phyloP scores from a whole-genome alignment of 2,113 vertebrate genomes.

The mouse (Mus musculus) region DNA sequence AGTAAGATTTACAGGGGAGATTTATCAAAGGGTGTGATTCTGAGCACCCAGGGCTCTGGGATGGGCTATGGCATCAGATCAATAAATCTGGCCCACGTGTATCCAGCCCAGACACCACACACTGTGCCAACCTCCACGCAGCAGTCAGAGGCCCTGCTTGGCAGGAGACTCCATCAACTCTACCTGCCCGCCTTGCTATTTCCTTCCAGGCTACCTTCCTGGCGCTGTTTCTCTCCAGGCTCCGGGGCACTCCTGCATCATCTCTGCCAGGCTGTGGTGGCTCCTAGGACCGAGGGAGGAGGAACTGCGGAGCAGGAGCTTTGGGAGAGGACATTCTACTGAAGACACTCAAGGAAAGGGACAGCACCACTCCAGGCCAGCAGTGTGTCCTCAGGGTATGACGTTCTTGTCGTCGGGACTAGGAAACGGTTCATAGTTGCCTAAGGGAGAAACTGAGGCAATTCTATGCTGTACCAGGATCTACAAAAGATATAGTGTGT shows the following conservation, averaged over 20 bases:
- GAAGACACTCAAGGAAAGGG: neutral
- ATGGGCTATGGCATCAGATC: constrained; percentile 39
- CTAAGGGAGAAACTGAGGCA: constrained; percentile 7
- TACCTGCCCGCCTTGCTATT: fast-evolving
- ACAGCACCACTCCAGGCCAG: neutral
- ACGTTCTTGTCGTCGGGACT: neutral
- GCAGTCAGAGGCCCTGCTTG: neutral
- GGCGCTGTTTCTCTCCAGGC: neutral
- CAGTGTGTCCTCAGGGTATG: neutral
- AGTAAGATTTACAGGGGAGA: constrained; percentile 72
- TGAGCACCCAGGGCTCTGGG: constrained; percentile 59
- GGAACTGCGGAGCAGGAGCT: neutral
- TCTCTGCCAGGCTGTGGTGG: neutral
- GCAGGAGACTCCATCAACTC: neutral
- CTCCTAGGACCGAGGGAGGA: neutral
- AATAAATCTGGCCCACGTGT: constrained; percentile 56
- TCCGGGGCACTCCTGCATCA: neutral
- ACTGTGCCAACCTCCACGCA: neutral
- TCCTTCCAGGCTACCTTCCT: neutral
- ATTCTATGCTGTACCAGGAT: neutral
- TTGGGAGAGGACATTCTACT: neutral
- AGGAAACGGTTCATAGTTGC: neutral
- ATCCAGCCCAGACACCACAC: neutral
- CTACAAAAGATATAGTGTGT: neutral
- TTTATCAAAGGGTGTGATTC: constrained; percentile 56